Base-by-base conservation (phyloP, 2,113 vertebrate genomes). In the Dicaeum eximium region DNA sequence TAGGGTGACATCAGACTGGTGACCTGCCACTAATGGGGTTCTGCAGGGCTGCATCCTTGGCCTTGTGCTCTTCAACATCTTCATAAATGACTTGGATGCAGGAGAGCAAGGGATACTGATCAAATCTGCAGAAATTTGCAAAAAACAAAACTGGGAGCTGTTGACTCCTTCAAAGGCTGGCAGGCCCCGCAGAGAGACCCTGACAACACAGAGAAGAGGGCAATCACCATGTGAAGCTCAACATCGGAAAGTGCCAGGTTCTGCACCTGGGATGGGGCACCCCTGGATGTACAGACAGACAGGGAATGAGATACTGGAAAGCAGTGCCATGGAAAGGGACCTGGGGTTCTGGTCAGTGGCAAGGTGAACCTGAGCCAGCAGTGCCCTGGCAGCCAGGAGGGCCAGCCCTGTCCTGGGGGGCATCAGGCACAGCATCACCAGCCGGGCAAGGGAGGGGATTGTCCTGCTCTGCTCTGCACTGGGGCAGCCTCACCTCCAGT, bases 211-310 rank as follows among this genome's bases (percentile, higher is more conserved):
- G 30, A 69, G 35, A 47, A 7, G 18, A 6, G 35, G 23, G 24
- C 28, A 23, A n/a, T 28, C 23, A 48, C 19, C 3, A 2, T 6
- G 9, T 28, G 35, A 58, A 58, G 7, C 40, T 11, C 30, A 40
- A 3, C 35, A 15, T 2, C 0, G 0, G 35, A 40, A 58, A 58
- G 18, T 11, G 18, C 5, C 0, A 0, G 18, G 57, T 33, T n/a
- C 51, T 57, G 17, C 35, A 33, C 42, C 53, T 57, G 42, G 51
- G 2, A 47, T 67, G 42, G 42, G 27, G n/a, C 51, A 47, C 1
- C 17, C 2, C 18, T 57, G 42, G 28, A 25, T 17, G 10, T 2
- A 21, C 0, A 1, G 25, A 56, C 27, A 47, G 51, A 33, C 14
- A 18, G 1, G 42, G 28, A 57, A 57, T 27, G 51, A 33, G 8